These are phyloP conservation scores for Orycteropus afer DNA, from an alignment of 2,113 vertebrate species.

Conservation along the genomic window DNA sequence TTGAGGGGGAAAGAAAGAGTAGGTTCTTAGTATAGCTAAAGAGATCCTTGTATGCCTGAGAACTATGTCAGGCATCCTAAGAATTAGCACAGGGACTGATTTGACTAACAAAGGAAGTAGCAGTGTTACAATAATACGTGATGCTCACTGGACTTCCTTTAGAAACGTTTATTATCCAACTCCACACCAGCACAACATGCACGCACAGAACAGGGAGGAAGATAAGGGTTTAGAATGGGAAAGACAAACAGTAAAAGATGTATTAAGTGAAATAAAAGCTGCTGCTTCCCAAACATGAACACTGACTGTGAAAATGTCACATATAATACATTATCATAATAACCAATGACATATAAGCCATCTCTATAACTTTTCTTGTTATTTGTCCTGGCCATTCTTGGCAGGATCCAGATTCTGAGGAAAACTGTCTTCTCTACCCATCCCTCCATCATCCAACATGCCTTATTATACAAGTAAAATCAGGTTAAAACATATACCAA, in stretches of 20 bases:
- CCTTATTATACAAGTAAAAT: not conserved
- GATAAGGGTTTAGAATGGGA: not conserved
- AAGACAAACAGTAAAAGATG: not conserved
- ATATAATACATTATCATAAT: not conserved
- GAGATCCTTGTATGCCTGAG: not conserved
- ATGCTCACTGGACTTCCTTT: not conserved
- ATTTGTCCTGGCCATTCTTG: not conserved
- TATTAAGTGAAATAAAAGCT: not conserved
- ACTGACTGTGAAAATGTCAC: not conserved
- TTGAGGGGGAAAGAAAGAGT: not conserved
- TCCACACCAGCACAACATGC: not conserved
- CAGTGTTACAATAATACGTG: not conserved
- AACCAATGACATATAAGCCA: not conserved
- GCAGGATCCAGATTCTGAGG: not conserved
- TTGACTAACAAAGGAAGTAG: not conserved
- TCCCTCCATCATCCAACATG: not conserved
- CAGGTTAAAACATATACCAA: not conserved
- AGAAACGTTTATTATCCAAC: not conserved
- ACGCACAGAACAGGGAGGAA: not conserved
- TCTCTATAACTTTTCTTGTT: not conserved
- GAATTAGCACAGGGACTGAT: not conserved
- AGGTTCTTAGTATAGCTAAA: not conserved
- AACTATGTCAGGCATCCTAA: not conserved
- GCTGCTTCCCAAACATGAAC: not conserved
- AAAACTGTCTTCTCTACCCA: not conserved